Base-by-base conservation (phyloP, 2,113 vertebrate genomes). In the Carlito syrichta region DNA sequence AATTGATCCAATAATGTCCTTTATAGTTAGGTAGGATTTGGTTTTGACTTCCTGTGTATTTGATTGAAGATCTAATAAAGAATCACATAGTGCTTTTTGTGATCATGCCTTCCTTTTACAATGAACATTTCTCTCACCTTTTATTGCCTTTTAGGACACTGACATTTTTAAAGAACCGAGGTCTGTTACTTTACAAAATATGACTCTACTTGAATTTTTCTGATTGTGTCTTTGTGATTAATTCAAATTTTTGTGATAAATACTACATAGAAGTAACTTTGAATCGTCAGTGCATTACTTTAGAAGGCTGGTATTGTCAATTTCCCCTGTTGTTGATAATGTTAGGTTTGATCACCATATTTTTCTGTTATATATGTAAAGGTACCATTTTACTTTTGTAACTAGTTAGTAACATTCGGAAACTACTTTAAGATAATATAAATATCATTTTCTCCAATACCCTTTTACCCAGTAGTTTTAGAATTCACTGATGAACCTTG, bases 21-120 rank as follows among this genome's bases (percentile, higher is more conserved):
- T n/a, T 54, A 35, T 20, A n/a, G 1, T 2, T 35, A 16, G 13
- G 0, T 62, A 0, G 30, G 17, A 35, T 50, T 19, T 4, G 50
- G 38, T 68, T 88, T 92, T 7, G 5, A 8, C 27, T 68, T 20
- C 52, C 52, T 56, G 32, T 68, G 83, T 84, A 9, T 63, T 7
- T 78, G 60, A 69, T 68, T 3, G 5, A 68, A 25, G 13, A 63
- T 71, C 10, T 17, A 63, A 62, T 69, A 22, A 60, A 62, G 4
- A 35, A 32, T 45, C n/a, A 43, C n/a, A 19, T 2, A 5, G 7
- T 71, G 43, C 38, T 56, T 68, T 52, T 43, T 66, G 5, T 78
- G n/a, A 16, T 68, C 58, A 62, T 6, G 12, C 11, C 22, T 81
- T 63, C 3, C 8, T 84, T 69, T 27, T 30, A 71, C 13, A 63